Evolutionary conservation across 2,888 invertebrate genomes (phyloP), one percentile per base, ranked within the genome.

Genomic region (Cephus pulcher): DNA sequence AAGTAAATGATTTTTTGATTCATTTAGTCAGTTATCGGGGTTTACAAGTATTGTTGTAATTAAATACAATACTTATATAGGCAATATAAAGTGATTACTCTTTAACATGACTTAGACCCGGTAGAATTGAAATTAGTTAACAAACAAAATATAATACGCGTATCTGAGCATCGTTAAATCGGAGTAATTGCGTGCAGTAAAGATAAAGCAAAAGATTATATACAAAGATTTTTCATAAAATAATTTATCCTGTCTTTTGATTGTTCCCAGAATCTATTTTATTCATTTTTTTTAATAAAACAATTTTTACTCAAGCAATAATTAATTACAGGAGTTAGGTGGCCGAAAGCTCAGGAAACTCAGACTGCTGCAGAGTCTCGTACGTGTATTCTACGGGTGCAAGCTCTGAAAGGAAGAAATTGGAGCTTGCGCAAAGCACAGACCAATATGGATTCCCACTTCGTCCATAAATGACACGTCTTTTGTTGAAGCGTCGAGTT

Each of bases 361-460:
- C 23, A 6, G 6, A 9, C 23, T 23, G 23, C 15, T 56, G 23
- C 9, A 23, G 40, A 56, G 23, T 23, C 40, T 56, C 40, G 23
- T 56, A 56, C 23, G 40, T 56, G 23, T 9, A 23, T 56, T 56
- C 40, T 23, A 9, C 23, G 40, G 23, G 23, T 23, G 40, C 9
- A 40, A 56, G 23, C 23, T 56, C 6, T 9, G 23, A 9, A 56
- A 23, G 40, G 40, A 56, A 56, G 23, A 56, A 23, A 56, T 23
- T 56, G 23, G 40, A 56, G 40, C 23, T 56, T 56, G 40, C 71
- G 71, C 71, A 34, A 71, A 34, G 32, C 32, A 30, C 15, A 30
- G 12, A 1, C 71, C 71, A 71, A 71, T 71, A 71, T 71, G 71
- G 71, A 71, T 71, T 71, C 71, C 71, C 32, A 56, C 40, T 56